Base-by-base conservation (phyloP, 2,113 vertebrate genomes). In the Sinosuthora webbiana region DNA sequence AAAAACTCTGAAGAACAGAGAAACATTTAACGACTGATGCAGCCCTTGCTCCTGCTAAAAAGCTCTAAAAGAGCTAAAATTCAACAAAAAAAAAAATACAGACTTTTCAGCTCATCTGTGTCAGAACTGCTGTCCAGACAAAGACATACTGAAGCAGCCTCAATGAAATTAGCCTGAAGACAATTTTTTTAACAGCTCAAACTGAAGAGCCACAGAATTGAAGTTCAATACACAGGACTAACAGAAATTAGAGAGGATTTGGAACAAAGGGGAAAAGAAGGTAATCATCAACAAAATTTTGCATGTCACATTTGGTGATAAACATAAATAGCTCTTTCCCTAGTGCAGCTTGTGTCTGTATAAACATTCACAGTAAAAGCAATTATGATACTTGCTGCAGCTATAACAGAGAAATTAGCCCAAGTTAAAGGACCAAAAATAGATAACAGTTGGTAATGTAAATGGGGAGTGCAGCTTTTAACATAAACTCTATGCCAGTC, bases 321-420 rank as follows among this genome's bases (percentile, higher is more conserved):
- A 95, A 85, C 47, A 83, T 15, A 95, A 91, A 83, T 65, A 95
- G 62, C 53, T 82, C 68, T 47, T 63, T 83, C 67, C 33, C 52
- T 89, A 41, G 13, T 83, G 59, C 75, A 88, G 71, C 50, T 83
- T 90, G 15, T 60, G 55, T 91, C 91, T 94, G 33, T 87, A 88
- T 63, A 88, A 88, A 88, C 68, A 91, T 49, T 89, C 53, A 50
- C 5, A 2, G 65, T 53, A 84, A 84, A 70, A 73, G 62, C 82
- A 89, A 80, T 85, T 91, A 87, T 21, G 24, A 35, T 77, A 81
- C 37, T 89, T 78, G 37, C 28, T 89, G 64, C 79, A 90, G 64
- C 68, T 92, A 93, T 92, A 95, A 52, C 79, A 62, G 55, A 93
- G 30, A 78, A 70, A 92, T 86, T 90, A 94, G 44, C 71, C 67